Percentiles rank a stretch among this genome's conserved stretches.
phyloP scores from a whole-genome alignment of 92 coral and sea anemone genomes.

The Isaurus tuberculatus region DNA sequence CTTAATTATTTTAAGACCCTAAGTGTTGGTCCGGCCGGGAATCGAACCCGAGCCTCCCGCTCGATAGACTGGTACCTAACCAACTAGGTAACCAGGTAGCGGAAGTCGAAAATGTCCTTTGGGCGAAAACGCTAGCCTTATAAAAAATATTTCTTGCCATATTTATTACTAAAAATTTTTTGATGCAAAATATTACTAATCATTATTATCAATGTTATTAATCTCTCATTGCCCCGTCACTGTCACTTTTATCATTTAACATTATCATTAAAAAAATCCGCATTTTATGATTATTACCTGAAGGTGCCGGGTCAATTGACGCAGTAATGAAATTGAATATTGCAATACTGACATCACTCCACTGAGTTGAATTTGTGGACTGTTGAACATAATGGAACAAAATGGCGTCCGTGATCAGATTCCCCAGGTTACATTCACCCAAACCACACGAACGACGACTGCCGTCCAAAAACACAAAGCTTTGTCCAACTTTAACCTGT shows the following conservation, averaged over 20 bases:
- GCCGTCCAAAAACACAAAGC: slow-evolving; percentile 68
- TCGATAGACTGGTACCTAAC: too few species aligned
- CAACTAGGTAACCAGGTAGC: too few species aligned
- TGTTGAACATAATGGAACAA: slow-evolving; percentile 74
- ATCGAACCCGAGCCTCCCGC: too few species aligned
- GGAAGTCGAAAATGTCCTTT: too few species aligned
- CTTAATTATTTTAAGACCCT: too few species aligned
- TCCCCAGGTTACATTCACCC: slow-evolving; percentile 81
- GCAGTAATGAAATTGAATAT: slow-evolving; percentile 69
- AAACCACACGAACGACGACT: slow-evolving; percentile 60
- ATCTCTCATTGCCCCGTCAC: background rate
- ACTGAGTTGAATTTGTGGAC: slow-evolving; percentile 64
- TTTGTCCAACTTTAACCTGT: slow-evolving; percentile 73
- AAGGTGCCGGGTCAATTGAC: slow-evolving; percentile 68
- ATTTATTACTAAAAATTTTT: too few species aligned
- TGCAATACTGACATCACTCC: slow-evolving; percentile 82
- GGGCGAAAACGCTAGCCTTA: too few species aligned
- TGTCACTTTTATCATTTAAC: background rate
- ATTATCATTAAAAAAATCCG: background rate
- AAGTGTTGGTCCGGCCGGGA: too few species aligned
- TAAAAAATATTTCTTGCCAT: too few species aligned
- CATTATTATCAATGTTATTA: too few species aligned
- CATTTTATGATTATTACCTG: slow-evolving; percentile 55
- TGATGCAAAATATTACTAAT: too few species aligned
- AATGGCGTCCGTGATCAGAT: slow-evolving; percentile 83